Percentiles rank a stretch among this genome's conserved stretches.
Conservation (phyloP, 2,888 invertebrate genomes). For the Phalera bucephala region DNA sequence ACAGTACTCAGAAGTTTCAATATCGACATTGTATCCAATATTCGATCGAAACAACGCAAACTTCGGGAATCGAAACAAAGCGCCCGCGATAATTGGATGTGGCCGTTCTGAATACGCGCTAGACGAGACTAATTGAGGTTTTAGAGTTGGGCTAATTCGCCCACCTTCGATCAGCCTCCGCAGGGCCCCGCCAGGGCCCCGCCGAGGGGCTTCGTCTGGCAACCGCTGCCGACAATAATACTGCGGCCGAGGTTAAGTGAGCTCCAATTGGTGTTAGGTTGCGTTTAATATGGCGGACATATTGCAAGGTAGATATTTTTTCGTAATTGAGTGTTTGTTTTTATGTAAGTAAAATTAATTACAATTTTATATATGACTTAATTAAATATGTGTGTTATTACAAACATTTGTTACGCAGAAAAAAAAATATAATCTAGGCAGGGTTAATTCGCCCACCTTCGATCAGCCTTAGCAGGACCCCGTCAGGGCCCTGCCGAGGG, state of each 20-base stretch:
- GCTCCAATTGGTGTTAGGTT: slow-evolving; percentile 56
- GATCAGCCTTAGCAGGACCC: slow-evolving; percentile 62
- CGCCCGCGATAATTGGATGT: slow-evolving; percentile 79
- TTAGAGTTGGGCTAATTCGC: slow-evolving; percentile 81
- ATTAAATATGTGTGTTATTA: no score
- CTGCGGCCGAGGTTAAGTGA: slow-evolving; percentile 62
- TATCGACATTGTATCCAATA: slow-evolving; percentile 34
- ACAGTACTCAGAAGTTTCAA: slow-evolving; percentile 11
- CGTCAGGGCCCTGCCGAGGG: slow-evolving; percentile 51
- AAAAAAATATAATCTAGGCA: no score
- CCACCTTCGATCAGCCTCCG: slow-evolving; percentile 74
- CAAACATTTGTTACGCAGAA: no score
- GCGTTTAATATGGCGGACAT: slow-evolving; percentile 25
- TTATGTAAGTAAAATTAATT: no score
- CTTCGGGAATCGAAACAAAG: slow-evolving; percentile 70
- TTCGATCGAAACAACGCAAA: slow-evolving; percentile 45
- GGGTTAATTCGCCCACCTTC: slow-evolving; percentile 81
- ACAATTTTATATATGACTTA: no score
- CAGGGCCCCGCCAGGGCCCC: slow-evolving; percentile 46
- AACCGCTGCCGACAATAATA: slow-evolving; percentile 59
- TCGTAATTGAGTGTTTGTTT: no score
- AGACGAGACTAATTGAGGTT: slow-evolving; percentile 83
- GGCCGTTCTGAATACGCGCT: slow-evolving; percentile 78
- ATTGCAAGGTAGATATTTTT: no score
- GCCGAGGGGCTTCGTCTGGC: slow-evolving; percentile 67